Evolutionary conservation across 2,888 invertebrate species (phyloP).

Genomic region (Perithous albicinctus): DNA sequence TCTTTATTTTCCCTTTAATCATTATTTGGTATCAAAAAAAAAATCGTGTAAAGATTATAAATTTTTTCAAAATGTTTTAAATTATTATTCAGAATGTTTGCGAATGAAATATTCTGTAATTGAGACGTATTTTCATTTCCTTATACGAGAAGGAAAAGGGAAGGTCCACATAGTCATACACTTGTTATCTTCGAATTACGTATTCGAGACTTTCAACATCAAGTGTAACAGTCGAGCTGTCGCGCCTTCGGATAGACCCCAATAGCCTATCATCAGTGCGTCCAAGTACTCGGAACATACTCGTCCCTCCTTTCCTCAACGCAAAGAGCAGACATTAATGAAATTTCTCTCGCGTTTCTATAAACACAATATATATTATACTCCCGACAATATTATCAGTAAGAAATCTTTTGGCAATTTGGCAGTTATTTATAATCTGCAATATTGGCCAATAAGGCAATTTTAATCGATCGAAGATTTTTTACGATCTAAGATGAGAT

Average conservation of each 20-base stretch:
- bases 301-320: background rate
- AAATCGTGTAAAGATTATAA: too few species aligned
- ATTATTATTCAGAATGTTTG: too few species aligned
- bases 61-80: too few species aligned
- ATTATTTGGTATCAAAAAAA: too few species aligned
- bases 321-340: background rate
- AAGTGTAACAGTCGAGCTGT: conserved; percentile 33
- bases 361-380: background rate
- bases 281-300: conserved; percentile 29
- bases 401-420: background rate
- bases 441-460: background rate
- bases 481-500: background rate
- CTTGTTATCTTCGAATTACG: conserved; percentile 29
- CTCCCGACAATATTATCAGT: background rate
- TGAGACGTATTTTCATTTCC: background rate
- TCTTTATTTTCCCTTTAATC: too few species aligned
- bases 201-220: conserved; percentile 30
- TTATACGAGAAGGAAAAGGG: background rate
- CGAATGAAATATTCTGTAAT: background rate
- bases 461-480: background rate
- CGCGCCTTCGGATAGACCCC: conserved; percentile 13
- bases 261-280: conserved; percentile 24
- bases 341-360: conserved; percentile 28
- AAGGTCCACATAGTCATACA: background rate
- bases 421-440: background rate